Base-by-base conservation (phyloP, 2,797 vertebrate species). In the Helarctos malayanus region DNA sequence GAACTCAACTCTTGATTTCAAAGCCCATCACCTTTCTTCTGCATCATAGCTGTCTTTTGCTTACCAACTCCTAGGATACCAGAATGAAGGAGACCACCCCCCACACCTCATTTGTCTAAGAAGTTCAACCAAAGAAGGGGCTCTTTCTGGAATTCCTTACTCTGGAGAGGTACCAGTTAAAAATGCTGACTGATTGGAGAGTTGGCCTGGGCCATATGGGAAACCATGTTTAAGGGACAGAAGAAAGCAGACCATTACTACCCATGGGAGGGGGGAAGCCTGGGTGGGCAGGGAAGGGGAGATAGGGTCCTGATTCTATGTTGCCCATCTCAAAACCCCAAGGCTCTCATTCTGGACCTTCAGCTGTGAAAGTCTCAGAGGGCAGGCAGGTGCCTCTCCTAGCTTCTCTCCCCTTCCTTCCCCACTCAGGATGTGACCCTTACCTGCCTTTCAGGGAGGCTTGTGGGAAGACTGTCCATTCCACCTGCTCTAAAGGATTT, bases 161-260 rank as follows among this genome's bases (percentile, higher is more conserved):
- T 91, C n/a, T 4, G 75, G 63, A 92, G 47, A 71, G 35, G 16
- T 19, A 13, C 38, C 21, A 6, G 47, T 56, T 89, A 16, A 78
- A 92, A 92, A n/a, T 65, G 57, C 18, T 49, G 61, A n/a, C 15
- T 75, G 92, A 56, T n/a, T 89, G 79, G 52, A 59, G 52, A 91
- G n/a, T 25, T 45, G 15, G 41, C 32, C 21, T 18, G 71, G 83
- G 59, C 57, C 87, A 86, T 10, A 41, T 0, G 73, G 59, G 35
- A 63, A 63, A 52, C 35, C 10, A 6, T 13, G 38, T 49, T 21
- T 27, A 35, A 69, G 78, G 57, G 52, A 21, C 57, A 49, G 19
- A 25, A 29, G 89, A 45, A 56, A 45, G 35, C 52, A 27, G 57
- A 9, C 49, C 57, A 35, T 71, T 15, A 3, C 21, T 38, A 8